phyloP scores from a whole-genome alignment of 2,888 invertebrate genomes.

The Nemapogon koenigi region DNA sequence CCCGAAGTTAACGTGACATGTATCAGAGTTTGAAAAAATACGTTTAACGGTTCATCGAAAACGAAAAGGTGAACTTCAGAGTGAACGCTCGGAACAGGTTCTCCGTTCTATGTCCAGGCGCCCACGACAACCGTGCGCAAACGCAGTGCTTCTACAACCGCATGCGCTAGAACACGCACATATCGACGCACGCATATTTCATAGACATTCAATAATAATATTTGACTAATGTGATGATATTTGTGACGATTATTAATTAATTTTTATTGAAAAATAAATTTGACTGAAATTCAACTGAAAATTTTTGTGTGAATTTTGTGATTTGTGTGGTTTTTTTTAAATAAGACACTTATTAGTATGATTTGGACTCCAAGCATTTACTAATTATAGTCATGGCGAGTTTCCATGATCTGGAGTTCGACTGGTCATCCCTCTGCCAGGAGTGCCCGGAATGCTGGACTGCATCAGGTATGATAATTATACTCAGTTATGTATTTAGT shows the following conservation, averaged over 20 bases:
- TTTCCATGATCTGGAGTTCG: constrained; percentile 69
- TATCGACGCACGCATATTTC: constrained; percentile 23
- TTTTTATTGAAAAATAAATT: too few relatives aligned
- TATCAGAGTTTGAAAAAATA: too few relatives aligned
- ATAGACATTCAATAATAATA: too few relatives aligned
- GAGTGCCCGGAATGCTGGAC: constrained; percentile 70
- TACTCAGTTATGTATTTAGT: too few relatives aligned
- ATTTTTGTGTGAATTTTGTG: too few relatives aligned
- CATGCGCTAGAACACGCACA: constrained; percentile 39
- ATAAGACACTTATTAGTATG: too few relatives aligned
- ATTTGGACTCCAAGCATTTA: too few relatives aligned
- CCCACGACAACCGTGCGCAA: constrained; percentile 16
- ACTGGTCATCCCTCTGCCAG: constrained; percentile 70
- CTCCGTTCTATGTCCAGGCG: constrained; percentile 47
- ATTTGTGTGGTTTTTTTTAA: too few relatives aligned
- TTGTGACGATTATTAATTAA: too few relatives aligned
- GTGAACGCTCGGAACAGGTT: constrained; percentile 53
- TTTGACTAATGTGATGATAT: too few relatives aligned
- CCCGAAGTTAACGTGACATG: too few relatives aligned
- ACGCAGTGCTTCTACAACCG: constrained; percentile 54
- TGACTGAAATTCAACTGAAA: too few relatives aligned
- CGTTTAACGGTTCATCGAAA: constrained; percentile 63
- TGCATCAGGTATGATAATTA: constrained; percentile 58
- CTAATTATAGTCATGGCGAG: constrained; percentile 59
- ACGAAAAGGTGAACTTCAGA: constrained; percentile 42